These are phyloP conservation scores for Emmelina monodactyla DNA, from an alignment of 2,888 invertebrate genomes.

Conservation along the genomic window DNA sequence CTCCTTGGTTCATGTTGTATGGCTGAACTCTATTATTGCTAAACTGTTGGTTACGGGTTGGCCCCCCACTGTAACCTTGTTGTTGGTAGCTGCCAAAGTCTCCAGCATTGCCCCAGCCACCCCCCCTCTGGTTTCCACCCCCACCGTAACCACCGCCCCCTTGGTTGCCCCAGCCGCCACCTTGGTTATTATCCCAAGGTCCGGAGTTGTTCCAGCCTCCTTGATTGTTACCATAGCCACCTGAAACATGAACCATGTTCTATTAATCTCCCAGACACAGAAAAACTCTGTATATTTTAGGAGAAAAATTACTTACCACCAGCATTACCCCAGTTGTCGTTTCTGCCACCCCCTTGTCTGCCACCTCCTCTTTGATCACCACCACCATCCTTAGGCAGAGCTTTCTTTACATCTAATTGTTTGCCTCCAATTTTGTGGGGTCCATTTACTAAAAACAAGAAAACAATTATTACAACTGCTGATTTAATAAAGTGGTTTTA, in stretches of 20 bases:
- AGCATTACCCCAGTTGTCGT: slow-evolving; percentile 43
- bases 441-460: slow-evolving; percentile 70
- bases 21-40: slow-evolving; percentile 74
- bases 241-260: slow-evolving; percentile 30
- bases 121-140: slow-evolving; percentile 55
- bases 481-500: slow-evolving; percentile 4
- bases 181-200: slow-evolving; percentile 49
- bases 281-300: too few relatives aligned
- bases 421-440: slow-evolving; percentile 87
- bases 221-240: slow-evolving; percentile 63
- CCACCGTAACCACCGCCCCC: slow-evolving; percentile 43
- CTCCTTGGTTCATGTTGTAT: slow-evolving; percentile 73
- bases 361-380: slow-evolving; percentile 63
- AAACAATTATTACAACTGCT: too few relatives aligned
- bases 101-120: slow-evolving; percentile 63
- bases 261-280: too few relatives aligned
- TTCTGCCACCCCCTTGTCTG: slow-evolving; percentile 44
- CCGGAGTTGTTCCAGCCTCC: slow-evolving; percentile 63
- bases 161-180: slow-evolving; percentile 27
- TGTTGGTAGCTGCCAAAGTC: slow-evolving; percentile 83
- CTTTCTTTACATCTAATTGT: slow-evolving; percentile 92
- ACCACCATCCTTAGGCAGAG: slow-evolving; percentile 81
- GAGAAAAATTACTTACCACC: slow-evolving; percentile 24
- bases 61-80: slow-evolving; percentile 86
- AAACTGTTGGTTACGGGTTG: slow-evolving; percentile 80